These are phyloP conservation scores for Siniperca undulata DNA, from an alignment of 2,797 vertebrate genomes.

Conservation along the genomic window DNA sequence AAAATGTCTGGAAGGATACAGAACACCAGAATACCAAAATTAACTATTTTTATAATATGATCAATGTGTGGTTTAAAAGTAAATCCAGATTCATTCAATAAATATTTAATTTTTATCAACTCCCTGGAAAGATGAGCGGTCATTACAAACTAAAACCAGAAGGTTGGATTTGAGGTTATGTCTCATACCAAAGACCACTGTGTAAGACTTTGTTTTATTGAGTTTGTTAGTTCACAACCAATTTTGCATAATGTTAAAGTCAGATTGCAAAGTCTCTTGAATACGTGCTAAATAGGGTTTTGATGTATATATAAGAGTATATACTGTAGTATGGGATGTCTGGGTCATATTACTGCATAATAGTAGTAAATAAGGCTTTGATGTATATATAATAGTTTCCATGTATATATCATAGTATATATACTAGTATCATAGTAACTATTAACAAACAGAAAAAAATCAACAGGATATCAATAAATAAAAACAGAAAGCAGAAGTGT, in stretches of 20 bases:
- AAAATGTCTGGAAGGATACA: not conserved
- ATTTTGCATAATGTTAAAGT: not conserved
- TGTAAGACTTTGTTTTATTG: constrained; percentile 4
- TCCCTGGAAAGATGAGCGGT: not conserved
- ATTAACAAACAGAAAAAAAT: not conserved
- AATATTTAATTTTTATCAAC: not conserved
- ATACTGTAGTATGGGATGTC: no score
- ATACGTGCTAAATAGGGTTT: not conserved
- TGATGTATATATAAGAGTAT: not conserved
- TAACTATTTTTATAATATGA: constrained; percentile 2
- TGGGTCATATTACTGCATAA: not conserved
- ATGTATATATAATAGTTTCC: not conserved
- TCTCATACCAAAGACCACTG: constrained; percentile 11
- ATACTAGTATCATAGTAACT: not conserved
- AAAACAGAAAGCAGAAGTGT: not conserved
- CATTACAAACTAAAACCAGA: constrained; percentile 35
- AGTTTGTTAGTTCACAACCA: constrained; percentile 7
- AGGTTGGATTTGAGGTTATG: constrained; percentile 12
- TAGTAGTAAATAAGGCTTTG: not conserved
- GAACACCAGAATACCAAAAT: not conserved
- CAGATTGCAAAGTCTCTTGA: not conserved
- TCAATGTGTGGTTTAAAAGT: constrained; percentile 17
- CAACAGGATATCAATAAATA: not conserved
- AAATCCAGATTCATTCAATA: not conserved
- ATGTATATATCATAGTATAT: not conserved